Evolutionary conservation across 2,113 vertebrate genomes (phyloP).

Genomic region (Eurypyga helias): DNA sequence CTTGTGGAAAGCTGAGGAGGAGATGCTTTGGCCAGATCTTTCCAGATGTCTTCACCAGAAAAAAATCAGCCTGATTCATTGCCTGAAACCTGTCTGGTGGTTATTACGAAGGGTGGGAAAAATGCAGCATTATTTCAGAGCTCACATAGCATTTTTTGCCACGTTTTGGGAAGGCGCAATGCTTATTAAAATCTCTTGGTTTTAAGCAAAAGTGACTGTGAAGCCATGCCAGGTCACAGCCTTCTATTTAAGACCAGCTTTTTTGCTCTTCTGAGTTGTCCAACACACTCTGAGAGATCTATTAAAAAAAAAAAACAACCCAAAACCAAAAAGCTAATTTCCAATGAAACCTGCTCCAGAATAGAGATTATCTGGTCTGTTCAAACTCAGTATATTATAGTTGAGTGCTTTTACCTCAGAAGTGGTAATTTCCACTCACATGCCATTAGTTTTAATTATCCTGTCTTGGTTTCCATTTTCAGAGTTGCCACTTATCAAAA

Average conservation of each 20-base stretch:
- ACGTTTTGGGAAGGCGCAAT: background rate
- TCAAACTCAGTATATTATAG: background rate
- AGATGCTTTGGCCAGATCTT: background rate
- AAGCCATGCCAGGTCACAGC: background rate
- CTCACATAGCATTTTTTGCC: background rate
- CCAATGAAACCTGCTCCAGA: background rate
- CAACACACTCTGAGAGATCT: background rate
- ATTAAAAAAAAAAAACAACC: background rate
- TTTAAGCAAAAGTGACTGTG: background rate
- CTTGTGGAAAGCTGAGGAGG: background rate
- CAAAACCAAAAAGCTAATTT: background rate
- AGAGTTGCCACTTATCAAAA: background rate
- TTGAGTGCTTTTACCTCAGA: conserved; percentile 29
- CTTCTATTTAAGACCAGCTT: background rate
- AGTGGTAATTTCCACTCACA: conserved; percentile 39
- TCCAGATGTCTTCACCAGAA: background rate
- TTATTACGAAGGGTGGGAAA: conserved; percentile 5
- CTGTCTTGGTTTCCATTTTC: conserved; percentile 10
- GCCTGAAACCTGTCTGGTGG: conserved; percentile 30
- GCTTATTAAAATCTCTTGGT: background rate
- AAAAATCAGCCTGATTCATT: conserved; percentile 11
- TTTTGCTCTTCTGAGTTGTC: background rate
- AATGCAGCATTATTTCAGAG: conserved; percentile 29
- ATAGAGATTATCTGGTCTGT: background rate
- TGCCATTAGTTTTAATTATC: conserved; percentile 49